A percentile compares a stretch with the other conserved stretches of the same genome.
Conservation (phyloP, 2,888 invertebrate species). For the Cyaniris semiargus region DNA sequence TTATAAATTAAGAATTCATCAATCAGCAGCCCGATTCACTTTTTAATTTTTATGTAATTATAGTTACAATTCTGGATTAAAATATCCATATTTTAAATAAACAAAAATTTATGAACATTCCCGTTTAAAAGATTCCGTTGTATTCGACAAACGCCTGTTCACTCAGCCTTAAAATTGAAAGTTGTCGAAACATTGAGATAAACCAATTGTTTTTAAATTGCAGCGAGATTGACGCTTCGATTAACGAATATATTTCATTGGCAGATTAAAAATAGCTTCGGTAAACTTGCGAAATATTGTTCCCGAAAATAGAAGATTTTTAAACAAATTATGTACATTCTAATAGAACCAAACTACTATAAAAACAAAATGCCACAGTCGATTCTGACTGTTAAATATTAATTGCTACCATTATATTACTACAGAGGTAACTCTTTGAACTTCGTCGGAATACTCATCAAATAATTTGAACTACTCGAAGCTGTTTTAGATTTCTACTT, state of each 20-base stretch:
- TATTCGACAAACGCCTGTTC: constrained; percentile 36
- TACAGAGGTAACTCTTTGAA: background rate
- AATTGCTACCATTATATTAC: too few species aligned
- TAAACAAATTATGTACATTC: too few species aligned
- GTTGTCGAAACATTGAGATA: constrained; percentile 36
- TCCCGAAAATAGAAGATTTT: background rate
- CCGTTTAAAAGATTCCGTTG: constrained; percentile 31
- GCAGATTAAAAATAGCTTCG: background rate
- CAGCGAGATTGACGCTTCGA: constrained; percentile 38
- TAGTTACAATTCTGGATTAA: background rate
- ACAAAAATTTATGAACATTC: constrained; percentile 17
- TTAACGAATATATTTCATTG: constrained; percentile 32
- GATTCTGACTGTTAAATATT: too few species aligned
- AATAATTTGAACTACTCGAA: background rate
- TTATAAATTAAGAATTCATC: too few species aligned
- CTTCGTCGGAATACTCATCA: background rate
- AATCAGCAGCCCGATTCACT: background rate
- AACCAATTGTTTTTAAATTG: constrained; percentile 41
- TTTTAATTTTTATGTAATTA: background rate
- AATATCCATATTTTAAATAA: background rate
- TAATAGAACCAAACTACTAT: background rate
- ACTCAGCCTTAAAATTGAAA: constrained; percentile 40
- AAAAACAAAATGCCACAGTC: background rate
- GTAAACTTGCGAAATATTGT: background rate
- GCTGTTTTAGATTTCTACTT: background rate